A percentile compares a stretch with the other conserved stretches of the same genome.
Evolutionary conservation across 23 tunicate genomes (phyloP).

Genomic region (Pegea sp.): DNA sequence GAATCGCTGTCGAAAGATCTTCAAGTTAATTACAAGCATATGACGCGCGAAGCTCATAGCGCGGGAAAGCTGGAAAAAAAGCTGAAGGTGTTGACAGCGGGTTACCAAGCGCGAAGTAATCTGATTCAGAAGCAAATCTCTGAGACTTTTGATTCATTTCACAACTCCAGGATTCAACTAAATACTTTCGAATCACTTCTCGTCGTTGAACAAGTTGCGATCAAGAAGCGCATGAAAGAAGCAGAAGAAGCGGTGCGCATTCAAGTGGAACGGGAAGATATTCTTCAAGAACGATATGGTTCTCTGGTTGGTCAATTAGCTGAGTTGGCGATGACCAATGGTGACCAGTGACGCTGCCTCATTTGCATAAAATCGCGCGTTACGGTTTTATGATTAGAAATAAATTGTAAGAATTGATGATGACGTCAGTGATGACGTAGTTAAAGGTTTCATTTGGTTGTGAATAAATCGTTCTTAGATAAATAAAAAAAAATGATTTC

Average conservation of each 20-base stretch:
- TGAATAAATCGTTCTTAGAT: too few relatives aligned
- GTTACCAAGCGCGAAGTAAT: constrained; percentile 56
- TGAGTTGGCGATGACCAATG: too few relatives aligned
- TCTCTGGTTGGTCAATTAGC: too few relatives aligned
- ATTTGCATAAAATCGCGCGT: too few relatives aligned
- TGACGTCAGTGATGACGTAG: too few relatives aligned
- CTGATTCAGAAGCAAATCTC: constrained; percentile 48
- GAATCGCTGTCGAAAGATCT: constrained; percentile 76
- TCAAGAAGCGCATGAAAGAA: constrained; percentile 66
- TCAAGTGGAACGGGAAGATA: constrained; percentile 7
- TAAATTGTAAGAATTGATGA: too few relatives aligned
- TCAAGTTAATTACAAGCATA: constrained; percentile 51
- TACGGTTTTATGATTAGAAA: too few relatives aligned
- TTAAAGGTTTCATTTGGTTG: too few relatives aligned
- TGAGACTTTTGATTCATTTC: constrained; percentile 46
- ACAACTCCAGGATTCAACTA: constrained; percentile 25
- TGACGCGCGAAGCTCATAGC: constrained; percentile 77
- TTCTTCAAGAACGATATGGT: constrained; percentile 7
- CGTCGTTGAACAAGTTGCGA: constrained; percentile 62
- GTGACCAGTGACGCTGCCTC: too few relatives aligned
- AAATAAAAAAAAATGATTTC: too few relatives aligned
- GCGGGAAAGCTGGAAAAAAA: constrained; percentile 91
- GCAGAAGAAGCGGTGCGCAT: constrained; percentile 2
- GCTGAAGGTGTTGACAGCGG: constrained; percentile 57
- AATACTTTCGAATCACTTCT: constrained; percentile 75